Percentiles rank a stretch among this genome's conserved stretches.
Conservation (phyloP, 1,140 invertebrate species). For the Drosophila lacteicornis region DNA sequence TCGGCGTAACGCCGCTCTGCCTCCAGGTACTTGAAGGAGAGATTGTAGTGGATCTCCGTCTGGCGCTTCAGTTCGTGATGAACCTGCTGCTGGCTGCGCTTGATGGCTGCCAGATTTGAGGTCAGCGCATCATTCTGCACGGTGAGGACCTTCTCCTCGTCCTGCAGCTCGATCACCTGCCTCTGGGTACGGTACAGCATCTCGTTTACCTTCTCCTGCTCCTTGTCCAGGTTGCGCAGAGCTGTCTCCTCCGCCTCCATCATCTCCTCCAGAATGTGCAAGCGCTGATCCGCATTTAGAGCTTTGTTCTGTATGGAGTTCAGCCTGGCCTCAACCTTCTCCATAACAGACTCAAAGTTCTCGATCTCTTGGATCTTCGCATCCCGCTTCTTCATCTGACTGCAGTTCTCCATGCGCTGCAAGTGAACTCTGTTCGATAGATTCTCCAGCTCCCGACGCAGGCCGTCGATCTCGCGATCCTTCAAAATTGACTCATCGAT, state of each 20-base stretch:
- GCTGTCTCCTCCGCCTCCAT: constrained; percentile 62
- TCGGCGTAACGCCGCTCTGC: constrained; percentile 47
- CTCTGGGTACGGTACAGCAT: constrained; percentile 73
- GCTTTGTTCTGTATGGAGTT: constrained; percentile 61
- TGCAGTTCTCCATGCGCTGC: constrained; percentile 76
- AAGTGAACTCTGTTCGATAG: constrained; percentile 62
- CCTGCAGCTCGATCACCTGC: constrained; percentile 56
- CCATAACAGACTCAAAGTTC: constrained; percentile 42
- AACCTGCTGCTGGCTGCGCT: constrained; percentile 51
- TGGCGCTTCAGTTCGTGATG: constrained; percentile 64
- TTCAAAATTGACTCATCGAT: constrained; percentile 57
- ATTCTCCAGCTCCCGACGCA: constrained; percentile 74
- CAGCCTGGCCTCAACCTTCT: constrained; percentile 55
- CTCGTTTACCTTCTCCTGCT: constrained; percentile 69
- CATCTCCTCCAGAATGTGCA: constrained; percentile 79
- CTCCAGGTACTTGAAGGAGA: constrained; percentile 74
- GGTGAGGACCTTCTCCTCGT: constrained; percentile 60
- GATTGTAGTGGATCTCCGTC: constrained; percentile 73
- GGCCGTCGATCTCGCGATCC: constrained; percentile 66
- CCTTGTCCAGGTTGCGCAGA: constrained; percentile 58
- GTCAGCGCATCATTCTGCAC: constrained; percentile 60
- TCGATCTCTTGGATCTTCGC: constrained; percentile 45
- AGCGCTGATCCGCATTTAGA: constrained; percentile 65
- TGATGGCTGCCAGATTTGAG: constrained; percentile 45
- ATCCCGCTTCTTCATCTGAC: constrained; percentile 38